A percentile compares a stretch with the other conserved stretches of the same genome.
These are phyloP conservation scores for Calephelis perditalis DNA, from an alignment of 2,888 invertebrate genomes.

Conservation along the genomic window DNA sequence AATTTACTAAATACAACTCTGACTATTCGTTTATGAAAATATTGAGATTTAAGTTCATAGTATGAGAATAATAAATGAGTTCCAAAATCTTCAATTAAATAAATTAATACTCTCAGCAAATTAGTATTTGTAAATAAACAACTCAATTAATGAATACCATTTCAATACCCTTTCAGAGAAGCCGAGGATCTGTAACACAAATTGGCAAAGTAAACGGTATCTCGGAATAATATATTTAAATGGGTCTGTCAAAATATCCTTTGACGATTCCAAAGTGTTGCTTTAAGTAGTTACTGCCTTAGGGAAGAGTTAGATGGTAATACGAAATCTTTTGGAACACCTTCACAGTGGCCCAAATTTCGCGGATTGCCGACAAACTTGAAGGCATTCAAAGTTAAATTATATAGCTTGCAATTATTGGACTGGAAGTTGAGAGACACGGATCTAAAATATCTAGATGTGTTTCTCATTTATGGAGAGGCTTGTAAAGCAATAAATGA, in stretches of 20 bases:
- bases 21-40: too few species aligned
- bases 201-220: conserved; percentile 1
- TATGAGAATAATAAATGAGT: too few species aligned
- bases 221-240: conserved; percentile 2
- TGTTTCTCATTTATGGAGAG: background rate
- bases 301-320: conserved; percentile 2
- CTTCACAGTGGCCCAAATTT: conserved; percentile 33
- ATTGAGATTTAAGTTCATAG: too few species aligned
- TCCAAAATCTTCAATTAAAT: too few species aligned
- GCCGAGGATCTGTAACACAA: background rate
- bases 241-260: conserved; percentile 8
- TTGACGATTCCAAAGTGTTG: conserved; percentile 10
- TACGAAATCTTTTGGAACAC: conserved; percentile 11
- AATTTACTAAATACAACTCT: too few species aligned
- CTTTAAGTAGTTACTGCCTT: conserved; percentile 9
- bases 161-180: background rate
- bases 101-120: too few species aligned
- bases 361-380: conserved; percentile 42
- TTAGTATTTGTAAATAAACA: conserved; percentile 1
- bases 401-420: conserved; percentile 47
- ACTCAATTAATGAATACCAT: conserved; percentile 1
- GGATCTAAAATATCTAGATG: conserved; percentile 15
- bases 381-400: conserved; percentile 47
- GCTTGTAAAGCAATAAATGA: too few species aligned
- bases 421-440: conserved; percentile 36